A percentile compares a stretch with the other conserved stretches of the same genome.
Conservation (phyloP, 2,113 vertebrate genomes). For the Podocnemis expansa region DNA sequence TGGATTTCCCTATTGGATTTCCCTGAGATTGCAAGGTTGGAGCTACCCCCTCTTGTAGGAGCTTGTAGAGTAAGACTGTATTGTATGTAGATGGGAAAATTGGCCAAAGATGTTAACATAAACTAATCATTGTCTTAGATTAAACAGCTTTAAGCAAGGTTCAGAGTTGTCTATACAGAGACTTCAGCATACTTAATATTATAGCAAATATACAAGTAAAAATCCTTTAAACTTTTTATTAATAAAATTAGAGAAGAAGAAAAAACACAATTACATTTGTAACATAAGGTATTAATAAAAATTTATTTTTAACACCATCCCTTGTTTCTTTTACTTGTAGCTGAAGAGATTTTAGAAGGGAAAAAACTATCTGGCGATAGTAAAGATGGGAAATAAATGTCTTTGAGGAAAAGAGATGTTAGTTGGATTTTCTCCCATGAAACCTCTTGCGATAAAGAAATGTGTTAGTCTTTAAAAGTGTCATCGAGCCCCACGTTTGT, state of each 20-base stretch:
- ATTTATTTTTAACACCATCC: not conserved
- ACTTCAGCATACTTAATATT: not conserved
- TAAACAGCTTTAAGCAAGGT: no score
- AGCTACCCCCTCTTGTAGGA: no score
- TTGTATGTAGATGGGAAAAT: no score
- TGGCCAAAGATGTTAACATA: no score
- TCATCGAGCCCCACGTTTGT: no score
- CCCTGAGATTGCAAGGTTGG: no score
- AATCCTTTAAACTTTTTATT: not conserved
- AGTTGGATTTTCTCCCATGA: no score
- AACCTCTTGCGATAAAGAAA: no score
- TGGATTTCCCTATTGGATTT: no score
- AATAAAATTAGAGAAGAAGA: not conserved
- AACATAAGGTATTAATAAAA: not conserved
- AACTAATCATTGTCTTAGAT: no score
- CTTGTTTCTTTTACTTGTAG: not conserved
- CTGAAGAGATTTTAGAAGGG: not conserved
- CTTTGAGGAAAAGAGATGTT: not conserved
- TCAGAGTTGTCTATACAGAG: not conserved
- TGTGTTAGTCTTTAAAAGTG: no score
- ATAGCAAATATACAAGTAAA: not conserved
- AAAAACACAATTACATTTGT: not conserved
- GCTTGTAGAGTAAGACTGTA: no score
- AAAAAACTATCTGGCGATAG: not conserved
- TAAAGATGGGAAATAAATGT: not conserved